Evolutionary conservation across 53 echinoderm and acorn worm species (phyloP).

Genomic region (Patiria pectinifera): DNA sequence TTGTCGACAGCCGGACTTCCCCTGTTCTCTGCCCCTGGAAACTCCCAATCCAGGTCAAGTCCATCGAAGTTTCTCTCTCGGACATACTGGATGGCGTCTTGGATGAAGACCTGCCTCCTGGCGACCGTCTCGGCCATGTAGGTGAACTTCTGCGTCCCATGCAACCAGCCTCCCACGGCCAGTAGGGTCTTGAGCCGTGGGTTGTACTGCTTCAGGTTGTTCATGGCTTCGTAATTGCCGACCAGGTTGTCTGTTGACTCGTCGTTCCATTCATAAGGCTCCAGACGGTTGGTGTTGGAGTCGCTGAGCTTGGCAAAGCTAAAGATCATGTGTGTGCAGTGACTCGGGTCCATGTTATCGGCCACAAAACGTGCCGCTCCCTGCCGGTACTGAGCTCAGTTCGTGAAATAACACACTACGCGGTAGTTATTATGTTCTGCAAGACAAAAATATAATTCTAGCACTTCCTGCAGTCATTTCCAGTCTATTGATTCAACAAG

Average conservation of each 20-base stretch:
- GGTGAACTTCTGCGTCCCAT: constrained; percentile 57
- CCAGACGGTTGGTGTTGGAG: constrained; percentile 42
- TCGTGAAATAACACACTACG: constrained; percentile 65
- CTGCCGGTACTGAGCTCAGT: constrained; percentile 72
- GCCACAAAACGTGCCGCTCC: constrained; percentile 45
- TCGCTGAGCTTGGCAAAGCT: constrained; percentile 62
- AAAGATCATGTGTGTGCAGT: constrained; percentile 69
- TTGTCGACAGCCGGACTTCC: constrained; percentile 55
- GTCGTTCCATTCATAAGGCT: constrained; percentile 67
- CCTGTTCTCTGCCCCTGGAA: constrained; percentile 22
- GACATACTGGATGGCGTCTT: constrained; percentile 48
- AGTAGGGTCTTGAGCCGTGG: constrained; percentile 61
- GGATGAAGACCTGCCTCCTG: constrained; percentile 34
- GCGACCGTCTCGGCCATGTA: constrained; percentile 44
- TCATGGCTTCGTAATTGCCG: constrained; percentile 62
- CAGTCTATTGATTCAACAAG: too few relatives aligned
- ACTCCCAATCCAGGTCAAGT: constrained; percentile 70
- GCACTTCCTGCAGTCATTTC: too few relatives aligned
- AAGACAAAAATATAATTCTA: too few relatives aligned
- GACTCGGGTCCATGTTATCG: constrained; percentile 60
- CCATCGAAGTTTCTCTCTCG: constrained; percentile 63
- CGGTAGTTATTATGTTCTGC: background rate
- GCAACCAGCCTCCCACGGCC: constrained; percentile 68
- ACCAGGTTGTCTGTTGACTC: constrained; percentile 54
- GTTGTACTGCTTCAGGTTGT: constrained; percentile 50